Conservation (phyloP, 1,140 invertebrate genomes). For the Brachionus plicatilis region DNA sequence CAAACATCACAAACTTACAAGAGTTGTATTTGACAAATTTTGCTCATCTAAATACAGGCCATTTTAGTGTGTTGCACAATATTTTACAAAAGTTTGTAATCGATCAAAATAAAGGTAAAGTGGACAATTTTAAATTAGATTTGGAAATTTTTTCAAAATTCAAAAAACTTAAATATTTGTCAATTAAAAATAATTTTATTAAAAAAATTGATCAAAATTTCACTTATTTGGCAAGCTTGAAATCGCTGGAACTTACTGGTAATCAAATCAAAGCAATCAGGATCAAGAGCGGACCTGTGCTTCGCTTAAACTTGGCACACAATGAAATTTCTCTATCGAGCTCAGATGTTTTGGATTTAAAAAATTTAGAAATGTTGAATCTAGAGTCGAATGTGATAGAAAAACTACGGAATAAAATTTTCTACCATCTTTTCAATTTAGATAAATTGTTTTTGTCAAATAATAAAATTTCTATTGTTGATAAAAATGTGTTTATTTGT, state of each 20-base stretch:
- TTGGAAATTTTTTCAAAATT: neutral
- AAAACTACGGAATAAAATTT: neutral
- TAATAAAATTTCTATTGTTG: neutral
- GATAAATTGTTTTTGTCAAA: neutral
- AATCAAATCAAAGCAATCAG: neutral
- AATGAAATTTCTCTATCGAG: neutral
- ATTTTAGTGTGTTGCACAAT: neutral
- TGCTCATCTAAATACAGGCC: neutral
- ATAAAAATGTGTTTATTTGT: neutral
- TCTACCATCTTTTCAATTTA: neutral
- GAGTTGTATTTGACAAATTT: neutral
- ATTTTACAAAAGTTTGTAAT: neutral
- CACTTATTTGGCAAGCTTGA: neutral
- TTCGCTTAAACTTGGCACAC: neutral
- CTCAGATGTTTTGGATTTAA: neutral
- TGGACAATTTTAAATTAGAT: neutral
- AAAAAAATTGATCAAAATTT: neutral
- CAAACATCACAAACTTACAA: neutral
- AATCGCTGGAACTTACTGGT: neutral
- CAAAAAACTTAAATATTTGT: neutral
- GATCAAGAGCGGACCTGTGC: neutral
- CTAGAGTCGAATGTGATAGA: neutral
- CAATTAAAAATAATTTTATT: neutral
- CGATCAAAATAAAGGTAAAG: neutral
- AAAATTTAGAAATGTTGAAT: neutral